Evolutionary conservation across 64 coral and sea anemone species (phyloP), one percentile per base, ranked within the genome.

Genomic region (Dendrophyllia cribrosa): DNA sequence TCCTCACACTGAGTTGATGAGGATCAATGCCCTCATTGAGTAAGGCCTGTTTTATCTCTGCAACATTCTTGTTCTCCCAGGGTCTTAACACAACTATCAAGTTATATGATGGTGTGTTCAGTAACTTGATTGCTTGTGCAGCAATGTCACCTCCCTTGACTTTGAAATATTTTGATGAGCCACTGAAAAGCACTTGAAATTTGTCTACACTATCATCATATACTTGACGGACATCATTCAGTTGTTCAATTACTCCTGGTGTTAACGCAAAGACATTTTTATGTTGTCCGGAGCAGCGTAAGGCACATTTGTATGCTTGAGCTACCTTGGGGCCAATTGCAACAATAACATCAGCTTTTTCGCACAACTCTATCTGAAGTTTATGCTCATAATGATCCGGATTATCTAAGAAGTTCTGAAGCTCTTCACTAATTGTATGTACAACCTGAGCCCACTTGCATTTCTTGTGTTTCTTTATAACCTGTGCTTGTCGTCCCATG

Each of bases 371-470:
- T 4, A 20, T 12, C 44, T 69, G 62, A 9, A 66, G 60, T 68
- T 68, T 50, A 65, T 23, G 60, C 3, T 84, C 44, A 51, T n/a
- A 4, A 45, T 84, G 1, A 58, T 58, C 53, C 12, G 52, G 0
- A 51, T n/a, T 75, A 49, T 75, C 44, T 10, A 20, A 50, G 45
- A 75, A 75, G 4, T 44, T 34, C 0, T 3, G 53, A 50, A 50
- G 9, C 14, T 84, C 80, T 51, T 84, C 80, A 50, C 21, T 22
- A 10, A 24, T 0, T 44, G 10, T 50, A 9, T 84, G 63, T 2
- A 84, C 80, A 84, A 84, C 46, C 46, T 84, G 80, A 22, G 21
- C 47, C 80, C 80, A 84, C 17, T 84, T 84, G 44, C 80, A 84
- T 14, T 84, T 84, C 45, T 84, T 84, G 4, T 49, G 8, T 23